phyloP scores from a whole-genome alignment of 2,797 vertebrate genomes.

The Garrulus glandarius region DNA sequence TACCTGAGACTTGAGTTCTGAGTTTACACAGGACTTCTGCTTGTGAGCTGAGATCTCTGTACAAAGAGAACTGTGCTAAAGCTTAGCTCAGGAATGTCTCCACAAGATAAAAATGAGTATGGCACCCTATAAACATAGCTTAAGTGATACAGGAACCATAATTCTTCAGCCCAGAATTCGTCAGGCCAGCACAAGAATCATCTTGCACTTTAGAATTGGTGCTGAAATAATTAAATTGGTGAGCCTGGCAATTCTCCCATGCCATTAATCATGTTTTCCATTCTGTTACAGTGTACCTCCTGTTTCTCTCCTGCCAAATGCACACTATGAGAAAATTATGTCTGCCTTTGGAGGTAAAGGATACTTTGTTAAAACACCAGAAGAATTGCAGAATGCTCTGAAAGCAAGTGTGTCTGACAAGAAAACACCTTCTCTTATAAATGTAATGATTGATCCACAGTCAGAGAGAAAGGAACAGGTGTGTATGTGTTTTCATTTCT shows the following conservation, averaged over 20 bases:
- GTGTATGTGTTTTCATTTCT: conserved; percentile 36
- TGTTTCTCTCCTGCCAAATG: conserved; percentile 87
- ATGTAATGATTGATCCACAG: conserved; percentile 90
- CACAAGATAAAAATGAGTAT: background rate
- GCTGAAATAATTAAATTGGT: background rate
- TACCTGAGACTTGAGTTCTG: background rate
- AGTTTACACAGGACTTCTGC: background rate
- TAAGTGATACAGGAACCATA: background rate
- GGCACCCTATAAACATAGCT: background rate
- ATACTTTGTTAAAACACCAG: conserved; percentile 86
- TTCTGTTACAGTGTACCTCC: conserved; percentile 82
- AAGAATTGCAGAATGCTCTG: conserved; percentile 84
- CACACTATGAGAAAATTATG: conserved; percentile 91
- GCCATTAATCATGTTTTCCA: background rate
- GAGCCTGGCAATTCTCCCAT: background rate
- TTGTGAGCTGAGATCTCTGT: background rate
- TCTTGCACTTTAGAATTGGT: background rate
- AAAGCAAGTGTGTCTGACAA: conserved; percentile 81
- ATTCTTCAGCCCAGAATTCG: background rate
- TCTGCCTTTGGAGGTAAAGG: conserved; percentile 90
- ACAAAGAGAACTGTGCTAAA: background rate
- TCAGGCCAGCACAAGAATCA: background rate
- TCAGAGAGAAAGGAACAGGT: conserved; percentile 92
- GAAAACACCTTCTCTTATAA: conserved; percentile 85
- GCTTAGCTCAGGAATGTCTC: background rate